These are phyloP conservation scores for Heliconius eleuchia DNA, from an alignment of 1,140 invertebrate genomes.

Conservation along the genomic window DNA sequence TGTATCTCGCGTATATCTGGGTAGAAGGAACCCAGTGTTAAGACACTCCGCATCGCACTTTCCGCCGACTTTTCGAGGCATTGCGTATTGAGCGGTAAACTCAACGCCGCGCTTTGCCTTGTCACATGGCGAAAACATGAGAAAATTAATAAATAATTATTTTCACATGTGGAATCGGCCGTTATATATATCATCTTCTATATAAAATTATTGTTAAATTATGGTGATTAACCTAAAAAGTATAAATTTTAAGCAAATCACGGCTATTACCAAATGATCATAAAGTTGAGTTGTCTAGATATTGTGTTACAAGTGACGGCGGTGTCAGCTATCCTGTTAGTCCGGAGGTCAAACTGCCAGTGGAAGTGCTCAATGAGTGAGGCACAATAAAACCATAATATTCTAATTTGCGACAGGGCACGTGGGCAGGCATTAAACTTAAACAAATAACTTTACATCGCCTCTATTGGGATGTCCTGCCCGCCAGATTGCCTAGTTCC, in stretches of 20 bases:
- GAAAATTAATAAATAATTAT: too few relatives aligned
- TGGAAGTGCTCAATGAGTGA: constrained; percentile 68
- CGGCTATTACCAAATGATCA: constrained; percentile 36
- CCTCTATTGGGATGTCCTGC: constrained; percentile 78
- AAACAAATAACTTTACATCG: constrained; percentile 78
- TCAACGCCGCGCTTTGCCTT: too few relatives aligned
- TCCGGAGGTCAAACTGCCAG: constrained; percentile 49
- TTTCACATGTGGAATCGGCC: too few relatives aligned
- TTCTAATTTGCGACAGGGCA: constrained; percentile 57
- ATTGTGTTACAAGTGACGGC: constrained; percentile 39
- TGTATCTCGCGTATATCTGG: too few relatives aligned
- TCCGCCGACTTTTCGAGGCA: too few relatives aligned
- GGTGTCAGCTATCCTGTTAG: constrained; percentile 45
- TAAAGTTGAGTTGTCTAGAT: constrained; percentile 31
- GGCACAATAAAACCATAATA: constrained; percentile 70
- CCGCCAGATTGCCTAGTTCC: constrained; percentile 42
- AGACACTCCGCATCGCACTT: too few relatives aligned
- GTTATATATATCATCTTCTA: too few relatives aligned
- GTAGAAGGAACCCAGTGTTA: too few relatives aligned
- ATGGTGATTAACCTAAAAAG: not conserved
- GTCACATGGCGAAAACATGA: too few relatives aligned
- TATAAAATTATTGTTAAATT: not conserved
- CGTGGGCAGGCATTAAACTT: constrained; percentile 77
- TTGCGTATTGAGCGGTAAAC: too few relatives aligned
- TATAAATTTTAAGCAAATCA: constrained; percentile 28